A percentile compares a stretch with the other conserved stretches of the same genome.
phyloP scores from a whole-genome alignment of 2,888 invertebrate genomes.

The Chironomus riparius region DNA sequence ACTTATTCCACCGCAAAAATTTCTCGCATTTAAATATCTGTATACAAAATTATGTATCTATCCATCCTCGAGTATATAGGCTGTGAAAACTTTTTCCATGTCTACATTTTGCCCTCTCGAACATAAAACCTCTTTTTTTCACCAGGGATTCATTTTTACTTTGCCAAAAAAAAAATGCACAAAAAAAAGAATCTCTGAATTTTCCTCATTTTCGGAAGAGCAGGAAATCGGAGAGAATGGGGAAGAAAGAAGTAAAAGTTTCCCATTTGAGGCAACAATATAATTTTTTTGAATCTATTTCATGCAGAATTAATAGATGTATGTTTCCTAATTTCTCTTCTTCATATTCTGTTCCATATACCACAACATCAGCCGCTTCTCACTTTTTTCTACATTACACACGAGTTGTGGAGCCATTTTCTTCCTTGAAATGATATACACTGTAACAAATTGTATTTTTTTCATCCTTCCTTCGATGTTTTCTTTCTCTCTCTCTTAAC shows the following conservation, averaged over 20 bases:
- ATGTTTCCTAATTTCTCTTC: constrained; percentile 10
- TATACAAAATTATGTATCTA: background rate
- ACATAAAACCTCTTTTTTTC: background rate
- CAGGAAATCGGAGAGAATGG: background rate
- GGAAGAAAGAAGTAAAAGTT: background rate
- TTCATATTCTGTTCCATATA: background rate
- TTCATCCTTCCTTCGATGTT: too few species aligned
- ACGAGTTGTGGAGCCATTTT: background rate
- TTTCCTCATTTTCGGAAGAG: constrained; percentile 14
- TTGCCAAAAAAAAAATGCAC: background rate
- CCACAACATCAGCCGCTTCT: background rate
- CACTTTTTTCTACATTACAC: background rate
- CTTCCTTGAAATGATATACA: constrained; percentile 8
- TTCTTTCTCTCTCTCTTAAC: constrained; percentile 17
- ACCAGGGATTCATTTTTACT: background rate
- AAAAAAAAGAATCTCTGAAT: constrained; percentile 1
- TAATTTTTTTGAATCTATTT: constrained; percentile 25
- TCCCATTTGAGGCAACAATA: background rate
- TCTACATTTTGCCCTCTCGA: background rate
- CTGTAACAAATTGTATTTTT: constrained; percentile 25
- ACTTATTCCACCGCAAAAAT: background rate
- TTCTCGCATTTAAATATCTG: background rate
- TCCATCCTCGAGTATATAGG: background rate
- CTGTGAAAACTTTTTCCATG: background rate
- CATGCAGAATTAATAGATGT: constrained; percentile 27